Base-by-base conservation (phyloP, 2,888 invertebrate genomes). In the Andrena praecox region DNA sequence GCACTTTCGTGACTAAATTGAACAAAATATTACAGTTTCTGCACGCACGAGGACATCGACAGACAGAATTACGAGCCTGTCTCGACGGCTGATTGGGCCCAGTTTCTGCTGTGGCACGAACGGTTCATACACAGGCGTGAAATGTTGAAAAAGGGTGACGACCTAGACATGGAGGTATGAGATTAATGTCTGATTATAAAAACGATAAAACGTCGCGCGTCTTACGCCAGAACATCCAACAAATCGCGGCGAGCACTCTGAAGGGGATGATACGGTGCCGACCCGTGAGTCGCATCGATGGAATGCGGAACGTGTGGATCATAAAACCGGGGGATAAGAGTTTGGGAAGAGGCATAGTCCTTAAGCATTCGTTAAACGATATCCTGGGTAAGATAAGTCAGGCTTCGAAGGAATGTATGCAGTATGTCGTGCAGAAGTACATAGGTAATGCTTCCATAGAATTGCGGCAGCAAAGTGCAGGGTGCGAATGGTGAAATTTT, bases 231-330 rank as follows among this genome's bases (percentile, higher is more conserved):
- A 70, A 69, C 31, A 67, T 87, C 5, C 66, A 85, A 35, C 52
- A 16, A 69, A 74, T 77, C 31, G 60, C 80, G 10, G 72, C 69
- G 7, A 56, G 64, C 24, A 64, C 76, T 12, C 24, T 85, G 12
- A 77, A 31, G 56, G 59, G 62, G 31, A 78, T 88, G 80, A 70
- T 68, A 7, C 81, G 70, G 27, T 80, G 77, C 29, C 81, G 86
- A 27, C 76, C 83, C 8, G 86, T 86, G 60, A 86, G 80, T 59
- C 74, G 50, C 2, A 81, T 86, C n/a, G 87, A 88, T 2, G 87
- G 87, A 50, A 86, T 88, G 80, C 33, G 80, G 31, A 88, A 88
- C 54, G 86, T 88, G 29, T 88, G 87, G 87, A 88, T 88, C 63
- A 52, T 88, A 24, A 88, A 88, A 27, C 87, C 87, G 2, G 87